phyloP scores from a whole-genome alignment of 2,113 vertebrate genomes.

The Nannospalax galili region DNA sequence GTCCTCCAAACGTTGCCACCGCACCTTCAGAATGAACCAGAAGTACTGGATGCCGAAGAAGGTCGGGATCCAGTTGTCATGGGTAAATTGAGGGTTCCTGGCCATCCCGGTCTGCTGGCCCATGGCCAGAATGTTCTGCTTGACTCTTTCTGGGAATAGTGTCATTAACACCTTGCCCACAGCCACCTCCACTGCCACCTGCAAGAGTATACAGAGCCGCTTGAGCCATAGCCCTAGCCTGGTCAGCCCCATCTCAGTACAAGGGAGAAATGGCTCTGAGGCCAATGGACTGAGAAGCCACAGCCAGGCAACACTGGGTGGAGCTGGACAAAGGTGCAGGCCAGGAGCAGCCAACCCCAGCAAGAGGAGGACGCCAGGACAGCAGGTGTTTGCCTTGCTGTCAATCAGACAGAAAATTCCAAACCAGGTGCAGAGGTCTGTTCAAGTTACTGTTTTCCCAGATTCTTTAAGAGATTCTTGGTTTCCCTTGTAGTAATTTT shows the following conservation, averaged over 20 bases:
- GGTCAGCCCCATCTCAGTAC: slow-evolving; percentile 52
- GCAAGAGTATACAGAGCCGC: slow-evolving; percentile 77
- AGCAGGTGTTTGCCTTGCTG: slow-evolving; percentile 56
- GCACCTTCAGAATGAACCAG: slow-evolving; percentile 83
- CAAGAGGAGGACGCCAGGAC: background rate
- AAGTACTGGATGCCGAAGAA: slow-evolving; percentile 86
- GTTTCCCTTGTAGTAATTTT: background rate
- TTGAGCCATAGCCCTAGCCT: slow-evolving; percentile 56
- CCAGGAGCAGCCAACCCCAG: background rate
- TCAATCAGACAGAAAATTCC: slow-evolving; percentile 52
- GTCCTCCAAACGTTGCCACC: slow-evolving; percentile 90
- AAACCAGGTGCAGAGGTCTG: slow-evolving; percentile 8
- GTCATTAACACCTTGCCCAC: slow-evolving; percentile 81
- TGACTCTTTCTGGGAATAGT: slow-evolving; percentile 86
- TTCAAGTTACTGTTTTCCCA: background rate
- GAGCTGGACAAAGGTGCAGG: slow-evolving; percentile 79
- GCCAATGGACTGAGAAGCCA: background rate
- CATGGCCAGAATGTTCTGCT: slow-evolving; percentile 85
- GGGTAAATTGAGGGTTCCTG: slow-evolving; percentile 89
- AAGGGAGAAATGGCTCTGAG: slow-evolving; percentile 35
- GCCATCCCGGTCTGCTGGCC: slow-evolving; percentile 86
- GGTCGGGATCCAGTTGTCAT: slow-evolving; percentile 92
- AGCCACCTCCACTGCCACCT: slow-evolving; percentile 71
- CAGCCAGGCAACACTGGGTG: slow-evolving; percentile 46
- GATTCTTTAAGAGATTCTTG: slow-evolving; percentile 23